Base-by-base conservation (phyloP, 2,888 invertebrate species). In the Agrilus biguttatus region DNA sequence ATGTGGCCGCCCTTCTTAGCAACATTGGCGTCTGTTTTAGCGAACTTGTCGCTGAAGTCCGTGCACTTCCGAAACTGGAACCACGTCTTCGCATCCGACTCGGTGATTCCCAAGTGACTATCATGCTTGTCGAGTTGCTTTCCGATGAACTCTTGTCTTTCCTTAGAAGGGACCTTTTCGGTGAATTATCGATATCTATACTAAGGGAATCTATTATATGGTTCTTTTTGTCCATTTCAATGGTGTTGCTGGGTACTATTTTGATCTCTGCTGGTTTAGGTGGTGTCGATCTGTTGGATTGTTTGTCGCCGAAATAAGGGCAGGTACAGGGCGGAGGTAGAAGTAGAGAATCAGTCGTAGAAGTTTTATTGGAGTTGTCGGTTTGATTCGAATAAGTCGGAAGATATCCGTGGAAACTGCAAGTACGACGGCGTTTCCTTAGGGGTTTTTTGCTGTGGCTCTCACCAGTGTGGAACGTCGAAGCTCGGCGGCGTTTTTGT, bases 291-390 rank as follows among this genome's bases (percentile, higher is more conserved):
- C 53, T 70, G 44, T 75, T 69, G 49, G 73, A 62, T 14, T 77
- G 74, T 2, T 77, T 76, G 48, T 80, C 76, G 1, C 86, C 84
- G 55, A 87, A 85, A 54, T 86, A 86, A 0, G 85, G 84, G 55
- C 86, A 85, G 0, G 84, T 83, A 60, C 85, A 86, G 0, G 84
- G 83, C 1, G 83, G 81, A 4, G 84, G 83, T 34, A 85, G 58
- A 8, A 76, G 69, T 19, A 77, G 60, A 23, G 66, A 62, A 36
- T 55, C 53, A 45, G 49, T 57, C 47, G 61, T 63, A 14, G 51
- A 50, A 3, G 55, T 55, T 45, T 51, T 51, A 37, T 43, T 47
- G 40, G 47, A 48, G 44, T 37, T 48, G 14, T 62, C 58, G 35
- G 52, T 51, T 69, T 70, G 33, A 70, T 69, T 41, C 39, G 52